Conservation (phyloP, 2,113 vertebrate species). For the Macquaria ambigua region DNA sequence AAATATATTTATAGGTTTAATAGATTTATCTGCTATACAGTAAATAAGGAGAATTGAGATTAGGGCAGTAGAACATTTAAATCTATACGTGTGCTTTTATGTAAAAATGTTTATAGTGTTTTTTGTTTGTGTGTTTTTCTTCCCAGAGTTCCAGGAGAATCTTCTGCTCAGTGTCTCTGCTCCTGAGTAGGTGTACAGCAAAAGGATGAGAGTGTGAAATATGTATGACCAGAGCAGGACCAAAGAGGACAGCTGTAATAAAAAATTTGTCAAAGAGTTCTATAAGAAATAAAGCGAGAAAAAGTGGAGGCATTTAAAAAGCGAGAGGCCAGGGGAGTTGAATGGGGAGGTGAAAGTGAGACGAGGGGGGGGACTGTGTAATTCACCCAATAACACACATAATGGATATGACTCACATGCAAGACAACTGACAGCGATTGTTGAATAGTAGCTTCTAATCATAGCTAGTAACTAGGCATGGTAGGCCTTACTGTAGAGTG, state of each 20-base stretch:
- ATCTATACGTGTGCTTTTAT: neutral
- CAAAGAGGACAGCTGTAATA: neutral
- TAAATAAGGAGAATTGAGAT: neutral
- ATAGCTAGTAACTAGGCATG: neutral
- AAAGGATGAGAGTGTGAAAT: neutral
- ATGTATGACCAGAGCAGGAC: neutral
- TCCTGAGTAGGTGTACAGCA: neutral
- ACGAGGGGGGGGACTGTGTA: neutral
- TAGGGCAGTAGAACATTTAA: no score
- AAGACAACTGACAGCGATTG: neutral
- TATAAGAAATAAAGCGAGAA: slow-evolving; percentile 8
- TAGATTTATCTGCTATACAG: neutral
- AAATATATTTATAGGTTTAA: slow-evolving; percentile 1
- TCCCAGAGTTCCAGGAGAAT: neutral
- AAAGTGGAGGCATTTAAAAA: slow-evolving; percentile 12
- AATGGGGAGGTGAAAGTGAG: neutral
- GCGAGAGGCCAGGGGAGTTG: slow-evolving; percentile 14
- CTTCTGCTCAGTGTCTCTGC: neutral
- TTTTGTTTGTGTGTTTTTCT: neutral
- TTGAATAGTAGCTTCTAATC: neutral
- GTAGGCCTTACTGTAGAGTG: neutral
- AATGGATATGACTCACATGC: neutral
- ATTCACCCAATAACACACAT: neutral
- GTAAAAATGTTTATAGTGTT: neutral
- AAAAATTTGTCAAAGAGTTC: neutral